Base-by-base conservation (phyloP, 2,113 vertebrate species). In the Lophura nycthemera region DNA sequence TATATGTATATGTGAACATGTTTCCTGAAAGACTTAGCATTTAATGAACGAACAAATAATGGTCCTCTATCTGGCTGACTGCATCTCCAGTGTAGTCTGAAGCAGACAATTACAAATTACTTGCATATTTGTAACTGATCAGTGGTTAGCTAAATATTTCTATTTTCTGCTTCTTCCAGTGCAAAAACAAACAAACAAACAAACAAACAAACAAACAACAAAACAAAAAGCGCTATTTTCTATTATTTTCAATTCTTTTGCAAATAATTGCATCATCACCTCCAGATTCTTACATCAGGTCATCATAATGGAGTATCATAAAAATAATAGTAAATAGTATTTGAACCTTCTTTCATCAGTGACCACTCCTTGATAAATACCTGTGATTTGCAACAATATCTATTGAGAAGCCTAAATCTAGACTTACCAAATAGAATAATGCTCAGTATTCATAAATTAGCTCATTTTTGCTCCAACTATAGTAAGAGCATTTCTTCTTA, bases 21-120 rank as follows among this genome's bases (percentile, higher is more conserved):
- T 78, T 88, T 92, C 93, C 61, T 71, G 42, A 64, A 78, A 86
- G 5, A 47, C 63, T 66, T 81, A 50, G 38, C 17, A 27, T 75
- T 60, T 86, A 69, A 60, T 72, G 40, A 29, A 65, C 25, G n/a
- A 61, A 47, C 12, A 42, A 85, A 83, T 47, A 13, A 13, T 54
- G n/a, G 10, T 48, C 2, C 5, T 11, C 13, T 42, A 27, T 20
- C 2, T 56, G 17, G 0, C 19, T 81, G n/a, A 73, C 66, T 50
- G 7, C 65, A 6, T 40, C 4, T 73, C 30, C 61, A 65, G 30
- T 11, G 38, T 7, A 38, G 38, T 56, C 24, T 42, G 14, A 14
- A 67, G 29, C 52, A 69, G n/a, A 17, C 19, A 36, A 59, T 11
- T 48, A 45, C 29, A 82, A 65, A 32, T 21, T 65, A 75, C 25